A percentile compares a stretch with the other conserved stretches of the same genome.
phyloP scores from a whole-genome alignment of 2,113 vertebrate genomes.

The Salvelinus alpinus region DNA sequence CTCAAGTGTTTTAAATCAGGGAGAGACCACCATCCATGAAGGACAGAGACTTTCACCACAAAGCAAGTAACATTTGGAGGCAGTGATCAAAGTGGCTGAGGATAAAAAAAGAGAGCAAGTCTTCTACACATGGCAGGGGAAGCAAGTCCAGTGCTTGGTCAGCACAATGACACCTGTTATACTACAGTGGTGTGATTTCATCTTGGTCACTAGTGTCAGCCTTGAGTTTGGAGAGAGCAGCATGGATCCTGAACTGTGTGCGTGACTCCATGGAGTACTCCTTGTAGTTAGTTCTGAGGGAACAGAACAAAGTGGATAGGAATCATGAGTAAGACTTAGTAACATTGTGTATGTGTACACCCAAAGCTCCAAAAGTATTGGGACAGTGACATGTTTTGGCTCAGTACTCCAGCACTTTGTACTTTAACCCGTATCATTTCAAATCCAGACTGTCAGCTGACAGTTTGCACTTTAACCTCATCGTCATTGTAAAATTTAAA shows the following conservation, averaged over 20 bases:
- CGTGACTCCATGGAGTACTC: constrained; percentile 85
- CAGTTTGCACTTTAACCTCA: too few species aligned
- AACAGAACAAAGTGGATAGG: not conserved
- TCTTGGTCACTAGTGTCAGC: constrained; percentile 68
- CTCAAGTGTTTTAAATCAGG: not conserved
- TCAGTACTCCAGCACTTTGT: too few species aligned
- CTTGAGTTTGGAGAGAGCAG: constrained; percentile 79
- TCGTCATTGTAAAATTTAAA: too few species aligned
- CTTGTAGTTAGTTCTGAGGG: constrained; percentile 78
- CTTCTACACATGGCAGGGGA: not conserved
- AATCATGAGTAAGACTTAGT: not conserved
- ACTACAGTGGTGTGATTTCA: constrained; percentile 61
- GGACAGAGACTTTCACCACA: not conserved
- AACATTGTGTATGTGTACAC: too few species aligned
- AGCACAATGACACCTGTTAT: not conserved
- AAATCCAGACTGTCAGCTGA: too few species aligned
- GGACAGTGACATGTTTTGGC: too few species aligned
- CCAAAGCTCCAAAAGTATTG: too few species aligned
- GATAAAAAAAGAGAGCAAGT: not conserved
- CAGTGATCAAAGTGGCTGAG: not conserved
- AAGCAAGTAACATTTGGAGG: not conserved
- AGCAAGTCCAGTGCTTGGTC: not conserved
- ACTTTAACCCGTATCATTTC: too few species aligned
- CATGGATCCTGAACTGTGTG: constrained; percentile 81
- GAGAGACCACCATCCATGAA: not conserved